Base-by-base conservation (phyloP, 2,888 invertebrate species). In the Drosophila pegasa region DNA sequence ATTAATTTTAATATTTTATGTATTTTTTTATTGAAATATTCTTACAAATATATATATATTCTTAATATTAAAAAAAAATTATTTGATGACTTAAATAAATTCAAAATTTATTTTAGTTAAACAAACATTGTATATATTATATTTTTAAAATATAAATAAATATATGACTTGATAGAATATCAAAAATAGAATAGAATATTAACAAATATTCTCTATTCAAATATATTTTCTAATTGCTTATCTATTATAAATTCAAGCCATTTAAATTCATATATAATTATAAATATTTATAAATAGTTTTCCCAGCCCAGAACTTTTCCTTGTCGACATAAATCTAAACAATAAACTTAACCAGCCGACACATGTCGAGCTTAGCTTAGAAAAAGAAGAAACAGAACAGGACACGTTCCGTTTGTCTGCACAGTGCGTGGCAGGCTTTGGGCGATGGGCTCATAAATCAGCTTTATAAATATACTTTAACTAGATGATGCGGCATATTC, bases 391-490 rank as follows among this genome's bases (percentile, higher is more conserved):
- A 20, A 33, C 58, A 31, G 9, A 20, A 33, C 58, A 61, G 61
- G 38, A 74, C 62, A 68, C 20, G n/a, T 38, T 31, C 14, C 25
- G 47, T 33, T 50, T 55, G 48, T 56, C 61, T 54, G 38, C 29
- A 18, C 38, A 14, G 54, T 35, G 45, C 18, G 16, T 27, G 22
- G 43, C n/a, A 37, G 38, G 7, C 41, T 47, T 22, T 25, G 7
- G 18, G 40, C 38, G 35, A 61, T 61, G 40, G 14, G 6, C 52
- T 67, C 77, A 71, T 72, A 73, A 75, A 73, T 77, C 77, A 75
- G 74, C 64, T 78, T 52, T 47, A 62, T 78, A 61, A 70, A 79
- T 75, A 77, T 74, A 79, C 74, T 79, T 79, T 72, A 72, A 70
- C 63, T 67, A 64, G 63, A 58, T 83, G 83, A 83, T 68, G 75